These are phyloP conservation scores for Aporrectodea caliginosa DNA, from an alignment of 1,140 invertebrate species.

Conservation along the genomic window DNA sequence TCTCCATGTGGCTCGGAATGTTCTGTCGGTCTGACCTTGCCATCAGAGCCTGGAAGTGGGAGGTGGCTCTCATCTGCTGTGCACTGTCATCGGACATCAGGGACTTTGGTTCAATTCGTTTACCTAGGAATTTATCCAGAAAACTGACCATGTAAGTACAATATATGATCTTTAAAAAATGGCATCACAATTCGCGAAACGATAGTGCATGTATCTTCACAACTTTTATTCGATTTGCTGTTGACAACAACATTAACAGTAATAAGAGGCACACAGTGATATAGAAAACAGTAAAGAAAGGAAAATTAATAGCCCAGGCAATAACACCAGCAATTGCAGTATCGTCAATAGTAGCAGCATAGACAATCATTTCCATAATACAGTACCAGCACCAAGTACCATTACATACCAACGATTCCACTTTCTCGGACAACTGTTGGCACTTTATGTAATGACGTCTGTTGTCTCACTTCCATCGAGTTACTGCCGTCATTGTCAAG, in stretches of 20 bases:
- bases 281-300: neutral
- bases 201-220: no score
- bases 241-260: no score
- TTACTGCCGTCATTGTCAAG: neutral
- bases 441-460: neutral
- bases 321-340: neutral
- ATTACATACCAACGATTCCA: neutral
- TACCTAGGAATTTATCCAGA: neutral
- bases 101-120: neutral
- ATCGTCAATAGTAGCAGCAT: neutral
- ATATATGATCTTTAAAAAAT: neutral
- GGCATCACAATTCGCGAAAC: no score
- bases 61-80: neutral
- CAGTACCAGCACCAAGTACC: neutral
- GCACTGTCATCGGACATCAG: neutral
- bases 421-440: neutral
- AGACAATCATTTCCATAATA: neutral
- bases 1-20: neutral
- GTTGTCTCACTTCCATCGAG: neutral
- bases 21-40: neutral
- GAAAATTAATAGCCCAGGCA: neutral
- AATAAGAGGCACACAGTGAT: no score
- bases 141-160: neutral
- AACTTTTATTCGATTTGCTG: no score
- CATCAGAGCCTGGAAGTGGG: neutral